A percentile compares a stretch with the other conserved stretches of the same genome.
Evolutionary conservation across 2,113 vertebrate species (phyloP).

Genomic region (Vanacampus margaritifer): DNA sequence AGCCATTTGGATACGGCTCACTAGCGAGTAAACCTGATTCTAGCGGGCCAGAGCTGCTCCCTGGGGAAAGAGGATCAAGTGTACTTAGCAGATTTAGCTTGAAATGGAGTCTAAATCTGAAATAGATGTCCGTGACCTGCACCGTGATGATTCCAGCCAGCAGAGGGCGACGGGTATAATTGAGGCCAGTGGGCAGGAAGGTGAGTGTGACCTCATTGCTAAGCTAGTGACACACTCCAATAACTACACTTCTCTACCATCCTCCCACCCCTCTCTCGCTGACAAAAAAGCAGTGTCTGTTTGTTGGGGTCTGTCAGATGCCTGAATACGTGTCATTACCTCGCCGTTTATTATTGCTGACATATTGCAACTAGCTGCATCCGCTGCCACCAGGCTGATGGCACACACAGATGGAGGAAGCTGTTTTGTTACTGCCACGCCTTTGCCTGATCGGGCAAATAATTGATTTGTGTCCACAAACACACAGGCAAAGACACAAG

Average conservation of each 20-base stretch:
- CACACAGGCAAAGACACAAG: conserved; percentile 18
- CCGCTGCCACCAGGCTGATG: conserved; percentile 50
- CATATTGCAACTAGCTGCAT: conserved; percentile 66
- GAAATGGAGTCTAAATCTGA: conserved; percentile 5
- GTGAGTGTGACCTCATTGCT: conserved; percentile 36
- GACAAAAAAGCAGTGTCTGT: conserved; percentile 44
- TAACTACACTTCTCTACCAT: conserved; percentile 51
- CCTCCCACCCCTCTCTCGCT: conserved; percentile 4
- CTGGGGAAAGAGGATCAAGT: conserved; percentile 3
- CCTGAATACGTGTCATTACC: conserved; percentile 39
- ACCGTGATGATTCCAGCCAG: conserved; percentile 17
- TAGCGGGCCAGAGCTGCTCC: background rate
- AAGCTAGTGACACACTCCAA: conserved; percentile 43
- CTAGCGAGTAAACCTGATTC: background rate
- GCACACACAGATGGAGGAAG: conserved; percentile 44
- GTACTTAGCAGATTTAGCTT: conserved; percentile 1
- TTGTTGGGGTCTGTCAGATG: conserved; percentile 61
- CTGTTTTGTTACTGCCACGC: conserved; percentile 20
- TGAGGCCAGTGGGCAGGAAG: conserved; percentile 9
- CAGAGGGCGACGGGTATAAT: conserved; percentile 23
- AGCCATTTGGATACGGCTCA: background rate
- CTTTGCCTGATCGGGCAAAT: conserved; percentile 9
- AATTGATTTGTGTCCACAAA: conserved; percentile 4
- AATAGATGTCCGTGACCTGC: conserved; percentile 20
- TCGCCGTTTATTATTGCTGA: conserved; percentile 61